phyloP scores from a whole-genome alignment of 1,140 invertebrate genomes.

The Apolygus lucorum region DNA sequence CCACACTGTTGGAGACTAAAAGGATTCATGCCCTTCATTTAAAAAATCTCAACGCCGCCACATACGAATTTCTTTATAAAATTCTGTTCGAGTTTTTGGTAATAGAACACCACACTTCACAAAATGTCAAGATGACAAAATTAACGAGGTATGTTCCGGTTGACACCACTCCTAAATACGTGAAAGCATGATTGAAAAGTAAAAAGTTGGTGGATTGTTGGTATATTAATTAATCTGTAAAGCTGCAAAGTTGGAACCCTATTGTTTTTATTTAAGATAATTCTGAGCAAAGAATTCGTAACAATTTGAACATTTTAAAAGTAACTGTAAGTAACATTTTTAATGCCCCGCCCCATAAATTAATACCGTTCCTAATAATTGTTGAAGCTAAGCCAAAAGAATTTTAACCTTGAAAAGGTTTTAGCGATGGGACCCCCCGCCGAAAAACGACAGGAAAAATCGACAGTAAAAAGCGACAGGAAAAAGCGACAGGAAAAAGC shows the following conservation, averaged over 20 bases:
- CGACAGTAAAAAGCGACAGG: too few species aligned
- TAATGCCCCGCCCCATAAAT: background rate
- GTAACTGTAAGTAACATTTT: background rate
- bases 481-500: background rate
- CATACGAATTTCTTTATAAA: background rate
- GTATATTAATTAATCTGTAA: too few species aligned
- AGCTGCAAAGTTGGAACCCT: too few species aligned
- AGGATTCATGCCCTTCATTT: too few species aligned
- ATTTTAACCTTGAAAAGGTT: too few species aligned
- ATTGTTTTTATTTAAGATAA: too few species aligned
- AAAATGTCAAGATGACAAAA: background rate
- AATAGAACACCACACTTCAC: background rate
- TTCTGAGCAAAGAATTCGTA: background rate
- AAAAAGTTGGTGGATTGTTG: too few species aligned
- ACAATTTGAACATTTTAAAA: background rate
- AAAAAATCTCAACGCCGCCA: too few species aligned
- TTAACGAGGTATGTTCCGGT: background rate
- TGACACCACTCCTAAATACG: background rate
- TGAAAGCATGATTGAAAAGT: too few species aligned
- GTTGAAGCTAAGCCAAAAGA: background rate
- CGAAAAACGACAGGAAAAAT: too few species aligned
- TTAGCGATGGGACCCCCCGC: too few species aligned
- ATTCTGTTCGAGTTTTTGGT: background rate
- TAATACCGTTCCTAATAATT: background rate
- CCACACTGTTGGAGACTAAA: too few species aligned